A percentile compares a stretch with the other conserved stretches of the same genome.
Evolutionary conservation across 2,113 vertebrate genomes (phyloP).

Genomic region (Panurus biarmicus): DNA sequence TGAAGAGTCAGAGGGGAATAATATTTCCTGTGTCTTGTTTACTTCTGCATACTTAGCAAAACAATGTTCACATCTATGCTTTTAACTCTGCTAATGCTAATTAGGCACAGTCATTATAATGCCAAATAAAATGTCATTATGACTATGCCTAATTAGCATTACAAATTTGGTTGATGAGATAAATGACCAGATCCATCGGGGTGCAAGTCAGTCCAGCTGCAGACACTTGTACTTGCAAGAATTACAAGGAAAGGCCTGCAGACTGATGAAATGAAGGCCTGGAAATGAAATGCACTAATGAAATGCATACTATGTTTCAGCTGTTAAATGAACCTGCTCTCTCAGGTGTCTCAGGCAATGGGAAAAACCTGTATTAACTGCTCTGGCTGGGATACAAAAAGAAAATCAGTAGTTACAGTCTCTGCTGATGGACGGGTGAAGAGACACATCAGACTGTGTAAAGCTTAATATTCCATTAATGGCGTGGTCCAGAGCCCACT

Average conservation of each 20-base stretch:
- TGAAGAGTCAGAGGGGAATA: not conserved
- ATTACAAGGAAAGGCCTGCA: not conserved
- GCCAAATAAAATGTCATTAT: conserved; percentile 52
- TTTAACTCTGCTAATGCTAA: conserved; percentile 53
- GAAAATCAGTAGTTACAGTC: not conserved
- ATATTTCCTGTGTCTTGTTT: not conserved
- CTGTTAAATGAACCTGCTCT: conserved; percentile 21
- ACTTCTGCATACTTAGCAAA: not conserved
- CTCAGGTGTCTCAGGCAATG: conserved; percentile 2
- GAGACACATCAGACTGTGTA: not conserved
- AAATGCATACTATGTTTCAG: not conserved
- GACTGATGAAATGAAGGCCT: not conserved
- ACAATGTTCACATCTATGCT: not conserved
- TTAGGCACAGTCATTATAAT: conserved; percentile 22
- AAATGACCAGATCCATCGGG: conserved; percentile 8
- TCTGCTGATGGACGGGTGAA: not conserved
- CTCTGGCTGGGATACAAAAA: not conserved
- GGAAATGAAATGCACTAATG: not conserved
- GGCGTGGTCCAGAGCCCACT: not conserved
- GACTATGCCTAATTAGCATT: conserved; percentile 49
- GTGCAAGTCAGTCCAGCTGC: not conserved
- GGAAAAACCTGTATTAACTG: not conserved
- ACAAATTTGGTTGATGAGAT: conserved; percentile 30
- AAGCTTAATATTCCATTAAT: conserved; percentile 13
- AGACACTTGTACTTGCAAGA: not conserved